A percentile compares a stretch with the other conserved stretches of the same genome.
phyloP scores from a whole-genome alignment of 1,140 invertebrate species.

The Cydia pomonella region DNA sequence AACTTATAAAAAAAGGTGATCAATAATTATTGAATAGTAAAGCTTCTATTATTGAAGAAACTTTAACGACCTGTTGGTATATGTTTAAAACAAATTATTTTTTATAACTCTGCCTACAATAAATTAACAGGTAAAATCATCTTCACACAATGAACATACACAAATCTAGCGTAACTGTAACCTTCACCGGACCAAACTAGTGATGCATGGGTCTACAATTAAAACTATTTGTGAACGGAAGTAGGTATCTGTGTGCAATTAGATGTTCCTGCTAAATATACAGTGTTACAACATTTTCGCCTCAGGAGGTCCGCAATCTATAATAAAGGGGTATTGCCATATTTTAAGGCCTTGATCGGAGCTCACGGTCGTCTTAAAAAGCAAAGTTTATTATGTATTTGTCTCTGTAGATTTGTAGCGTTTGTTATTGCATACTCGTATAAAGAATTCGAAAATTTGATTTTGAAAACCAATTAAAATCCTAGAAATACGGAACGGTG shows the following conservation, averaged over 20 bases:
- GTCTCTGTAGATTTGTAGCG: no score
- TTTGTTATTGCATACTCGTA: no score
- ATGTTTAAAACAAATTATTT: not conserved
- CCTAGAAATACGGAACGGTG: no score
- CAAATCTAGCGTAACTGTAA: not conserved
- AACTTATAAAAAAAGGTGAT: no score
- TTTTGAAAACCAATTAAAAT: no score
- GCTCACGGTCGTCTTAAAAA: not conserved
- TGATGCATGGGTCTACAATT: constrained; percentile 10
- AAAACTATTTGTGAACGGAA: constrained; percentile 4
- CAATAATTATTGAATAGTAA: no score
- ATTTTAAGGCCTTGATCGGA: not conserved
- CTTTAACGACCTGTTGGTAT: no score
- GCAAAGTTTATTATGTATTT: no score
- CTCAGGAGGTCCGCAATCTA: constrained; percentile 2
- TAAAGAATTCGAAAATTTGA: no score
- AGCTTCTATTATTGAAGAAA: no score
- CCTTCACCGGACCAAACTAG: constrained; percentile 1
- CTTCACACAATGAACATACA: not conserved
- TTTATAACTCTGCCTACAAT: not conserved
- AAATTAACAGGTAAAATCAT: not conserved
- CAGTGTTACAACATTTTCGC: not conserved
- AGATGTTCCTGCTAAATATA: constrained; percentile 12
- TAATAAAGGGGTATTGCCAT: not conserved
- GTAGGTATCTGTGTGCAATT: not conserved